Evolutionary conservation across 2,797 vertebrate species (phyloP).

Genomic region (Alauda arvensis): DNA sequence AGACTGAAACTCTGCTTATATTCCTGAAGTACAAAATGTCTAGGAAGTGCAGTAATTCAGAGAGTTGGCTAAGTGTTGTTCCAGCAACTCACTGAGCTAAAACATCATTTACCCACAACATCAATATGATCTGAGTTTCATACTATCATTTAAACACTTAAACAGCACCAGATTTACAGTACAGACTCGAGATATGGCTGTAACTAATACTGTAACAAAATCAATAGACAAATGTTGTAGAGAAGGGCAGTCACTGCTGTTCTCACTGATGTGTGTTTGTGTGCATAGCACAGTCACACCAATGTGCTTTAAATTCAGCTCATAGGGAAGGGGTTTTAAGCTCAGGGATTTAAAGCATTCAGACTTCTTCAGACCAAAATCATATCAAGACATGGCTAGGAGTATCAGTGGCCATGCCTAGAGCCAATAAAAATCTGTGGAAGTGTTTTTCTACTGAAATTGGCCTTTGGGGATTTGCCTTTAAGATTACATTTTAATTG

Average conservation of each 20-base stretch:
- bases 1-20: neutral
- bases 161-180: conserved; percentile 32
- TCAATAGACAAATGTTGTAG: conserved; percentile 47
- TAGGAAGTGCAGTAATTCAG: conserved; percentile 47
- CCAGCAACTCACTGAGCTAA: conserved; percentile 4
- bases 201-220: conserved; percentile 54
- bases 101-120: conserved; percentile 1
- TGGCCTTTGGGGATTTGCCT: conserved; percentile 61
- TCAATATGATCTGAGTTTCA: conserved; percentile 47
- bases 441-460: conserved; percentile 66
- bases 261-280: conserved; percentile 9
- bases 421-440: conserved; percentile 59
- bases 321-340: conserved; percentile 47
- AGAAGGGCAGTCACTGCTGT: neutral
- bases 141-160: conserved; percentile 30
- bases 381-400: conserved; percentile 40
- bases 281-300: conserved; percentile 19
- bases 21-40: conserved; percentile 33
- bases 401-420: conserved; percentile 38
- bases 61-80: conserved; percentile 17
- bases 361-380: conserved; percentile 48
- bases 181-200: conserved; percentile 11
- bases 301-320: conserved; percentile 57
- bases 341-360: conserved; percentile 48
- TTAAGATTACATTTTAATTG: conserved; percentile 70